Base-by-base conservation (phyloP, 2,888 invertebrate species). In the Pollenia amentaria region DNA sequence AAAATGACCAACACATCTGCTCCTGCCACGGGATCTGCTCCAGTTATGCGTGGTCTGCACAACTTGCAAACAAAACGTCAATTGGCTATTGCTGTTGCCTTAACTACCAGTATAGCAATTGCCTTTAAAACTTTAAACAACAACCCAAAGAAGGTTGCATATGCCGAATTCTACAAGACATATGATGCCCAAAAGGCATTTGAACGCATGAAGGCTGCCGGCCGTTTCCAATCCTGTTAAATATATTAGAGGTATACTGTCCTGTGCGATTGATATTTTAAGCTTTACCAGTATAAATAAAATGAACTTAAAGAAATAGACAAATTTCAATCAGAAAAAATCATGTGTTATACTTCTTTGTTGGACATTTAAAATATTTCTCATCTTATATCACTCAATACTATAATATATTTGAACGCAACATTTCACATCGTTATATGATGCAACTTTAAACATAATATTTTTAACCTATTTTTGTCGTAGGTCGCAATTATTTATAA, bases 31-130 rank as follows among this genome's bases (percentile, higher is more conserved):
- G 89, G 93, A 76, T 88, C 93, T 21, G 95, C 95, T 90, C 97
- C 97, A 1, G 94, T 95, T 82, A 94, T 98, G 93, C 95, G 96
- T 69, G 95, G 97, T 48, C 94, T 97, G 44, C 95, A 96, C 89
- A 93, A 94, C 89, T 90, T 94, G 0, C 95, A 95, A 89, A 95
- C 96, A 70, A 96, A 95, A 91, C 93, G 91, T 16, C 94, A 94
- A 84, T 78, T 97, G n/a, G 88, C 93, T 0, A 93, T 94, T 80
- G 95, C 95, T 1, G 79, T 94, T 0, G 86, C 88, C 0, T 67
- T 95, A 6, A 92, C 94, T 0, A 73, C 91, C 0, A 40, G 92
- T 0, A 91, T 92, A 3, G 95, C 95, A 0, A 62, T 93, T 0
- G 91, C 92, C 1, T 92, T 93, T 84, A 95, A 96, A 89, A 3